Percentiles rank a stretch among this genome's conserved stretches.
phyloP scores from a whole-genome alignment of 2,113 vertebrate genomes.

The Nothoprocta pentlandii region DNA sequence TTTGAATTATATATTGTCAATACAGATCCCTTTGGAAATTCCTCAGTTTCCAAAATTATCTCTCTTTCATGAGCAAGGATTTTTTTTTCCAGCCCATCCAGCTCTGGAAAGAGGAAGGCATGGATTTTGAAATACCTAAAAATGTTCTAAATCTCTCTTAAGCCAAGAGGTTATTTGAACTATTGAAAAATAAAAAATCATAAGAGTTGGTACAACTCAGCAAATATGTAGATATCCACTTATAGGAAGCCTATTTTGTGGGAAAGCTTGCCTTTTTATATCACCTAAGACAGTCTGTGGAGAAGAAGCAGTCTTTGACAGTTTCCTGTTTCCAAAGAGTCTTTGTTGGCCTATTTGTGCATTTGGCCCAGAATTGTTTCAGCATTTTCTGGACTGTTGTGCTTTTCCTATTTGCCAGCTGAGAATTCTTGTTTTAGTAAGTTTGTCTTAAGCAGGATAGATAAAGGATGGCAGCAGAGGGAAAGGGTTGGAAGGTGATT shows the following conservation, averaged over 20 bases:
- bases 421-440: not conserved
- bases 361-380: not conserved
- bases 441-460: not conserved
- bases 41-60: not conserved
- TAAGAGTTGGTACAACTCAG: not conserved
- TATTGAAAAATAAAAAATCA: not conserved
- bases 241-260: not conserved
- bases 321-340: not conserved
- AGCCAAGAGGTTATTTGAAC: not conserved
- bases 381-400: not conserved
- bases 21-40: not conserved
- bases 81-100: not conserved
- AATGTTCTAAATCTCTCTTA: not conserved
- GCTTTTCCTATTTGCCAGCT: not conserved
- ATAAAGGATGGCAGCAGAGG: not conserved
- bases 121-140: not conserved
- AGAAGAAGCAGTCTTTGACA: not conserved
- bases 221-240: not conserved
- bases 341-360: not conserved
- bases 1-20: not conserved
- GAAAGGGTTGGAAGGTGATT: not conserved
- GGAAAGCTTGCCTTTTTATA: not conserved
- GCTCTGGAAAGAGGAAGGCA: not conserved
- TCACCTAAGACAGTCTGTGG: not conserved
- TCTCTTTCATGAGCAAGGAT: not conserved